Evolutionary conservation across 2,888 invertebrate genomes (phyloP).

Genomic region (Noctua pronuba): DNA sequence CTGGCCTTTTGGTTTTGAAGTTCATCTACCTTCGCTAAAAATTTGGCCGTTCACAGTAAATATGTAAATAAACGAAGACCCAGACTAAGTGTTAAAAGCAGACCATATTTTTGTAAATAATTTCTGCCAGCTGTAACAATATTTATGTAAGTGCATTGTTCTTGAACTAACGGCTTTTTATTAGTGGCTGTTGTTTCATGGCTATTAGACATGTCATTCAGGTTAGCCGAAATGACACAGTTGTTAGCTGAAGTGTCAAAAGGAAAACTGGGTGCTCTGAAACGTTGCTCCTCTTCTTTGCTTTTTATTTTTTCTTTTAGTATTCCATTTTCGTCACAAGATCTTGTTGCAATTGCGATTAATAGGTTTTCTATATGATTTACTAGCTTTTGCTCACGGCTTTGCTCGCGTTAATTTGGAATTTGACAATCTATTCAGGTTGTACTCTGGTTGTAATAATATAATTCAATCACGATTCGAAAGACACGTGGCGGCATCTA

Average conservation of each 20-base stretch:
- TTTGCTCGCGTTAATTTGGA: no score
- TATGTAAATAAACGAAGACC: slow-evolving; percentile 24
- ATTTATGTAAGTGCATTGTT: slow-evolving; percentile 55
- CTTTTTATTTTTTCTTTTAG: not conserved
- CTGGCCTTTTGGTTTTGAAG: not conserved
- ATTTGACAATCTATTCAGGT: no score
- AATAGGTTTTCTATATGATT: not conserved
- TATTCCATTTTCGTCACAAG: not conserved
- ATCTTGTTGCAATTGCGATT: not conserved
- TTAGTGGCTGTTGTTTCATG: slow-evolving; percentile 35
- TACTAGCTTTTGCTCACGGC: no score
- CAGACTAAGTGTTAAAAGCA: slow-evolving; percentile 17
- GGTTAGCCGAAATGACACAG: slow-evolving; percentile 33
- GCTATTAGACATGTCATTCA: slow-evolving; percentile 40
- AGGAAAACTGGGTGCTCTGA: not conserved
- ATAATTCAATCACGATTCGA: no score
- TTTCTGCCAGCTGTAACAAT: slow-evolving; percentile 58
- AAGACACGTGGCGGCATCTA: no score
- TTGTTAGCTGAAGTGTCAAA: slow-evolving; percentile 28
- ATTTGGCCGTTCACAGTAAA: slow-evolving; percentile 6
- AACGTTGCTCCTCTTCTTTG: not conserved
- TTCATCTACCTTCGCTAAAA: slow-evolving; percentile 5
- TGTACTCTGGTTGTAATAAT: no score
- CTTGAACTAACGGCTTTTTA: slow-evolving; percentile 54
- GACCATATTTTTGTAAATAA: slow-evolving; percentile 31